These are phyloP conservation scores for Danaus chrysippus DNA, from an alignment of 2,888 invertebrate species.

Conservation along the genomic window DNA sequence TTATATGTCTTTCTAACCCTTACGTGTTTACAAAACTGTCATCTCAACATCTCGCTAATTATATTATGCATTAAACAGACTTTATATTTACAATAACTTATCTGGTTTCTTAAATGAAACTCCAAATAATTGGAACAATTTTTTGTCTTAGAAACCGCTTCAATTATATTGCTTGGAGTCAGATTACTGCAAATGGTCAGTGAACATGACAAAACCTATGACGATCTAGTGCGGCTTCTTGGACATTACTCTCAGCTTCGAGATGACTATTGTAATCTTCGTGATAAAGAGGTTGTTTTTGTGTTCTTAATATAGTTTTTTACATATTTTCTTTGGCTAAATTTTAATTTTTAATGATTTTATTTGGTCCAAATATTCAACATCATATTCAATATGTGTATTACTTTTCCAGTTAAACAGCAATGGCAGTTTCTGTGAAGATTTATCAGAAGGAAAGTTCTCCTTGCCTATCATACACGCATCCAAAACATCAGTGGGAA, in stretches of 20 bases:
- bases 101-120: background rate
- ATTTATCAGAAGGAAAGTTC: slow-evolving; percentile 24
- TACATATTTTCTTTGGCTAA: background rate
- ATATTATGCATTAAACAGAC: no score
- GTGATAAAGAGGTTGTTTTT: slow-evolving; percentile 22
- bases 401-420: background rate
- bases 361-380: no score
- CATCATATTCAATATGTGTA: no score
- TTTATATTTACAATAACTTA: no score
- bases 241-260: slow-evolving; percentile 25
- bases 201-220: slow-evolving; percentile 85
- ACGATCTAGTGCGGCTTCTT: slow-evolving; percentile 12
- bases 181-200: slow-evolving; percentile 28
- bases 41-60: background rate
- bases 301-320: background rate
- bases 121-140: background rate
- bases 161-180: slow-evolving; percentile 19
- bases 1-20: background rate
- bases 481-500: slow-evolving; percentile 9
- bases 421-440: slow-evolving; percentile 17
- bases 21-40: background rate
- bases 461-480: slow-evolving; percentile 25
- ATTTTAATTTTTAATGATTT: no score
- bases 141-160: slow-evolving; percentile 24
- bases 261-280: slow-evolving; percentile 29